Evolutionary conservation across 1,140 invertebrate genomes (phyloP), one percentile per base, ranked within the genome.

Genomic region (Camponotus floridanus): DNA sequence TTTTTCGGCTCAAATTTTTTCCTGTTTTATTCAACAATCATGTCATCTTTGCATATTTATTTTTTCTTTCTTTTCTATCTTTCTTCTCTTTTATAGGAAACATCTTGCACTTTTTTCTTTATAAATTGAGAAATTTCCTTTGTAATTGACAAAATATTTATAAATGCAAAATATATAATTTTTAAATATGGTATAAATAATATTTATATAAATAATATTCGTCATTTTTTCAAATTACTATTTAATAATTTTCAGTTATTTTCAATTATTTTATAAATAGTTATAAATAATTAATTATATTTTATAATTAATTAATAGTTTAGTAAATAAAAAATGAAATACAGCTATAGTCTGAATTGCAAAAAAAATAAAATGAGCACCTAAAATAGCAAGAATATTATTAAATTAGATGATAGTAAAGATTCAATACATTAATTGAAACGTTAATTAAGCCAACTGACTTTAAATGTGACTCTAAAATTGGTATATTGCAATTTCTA

Each of bases 191-290:
- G 36, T 7, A 31, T 26, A 26, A 26, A 26, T 26, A 26, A 26
- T 31, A 3, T 39, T 11, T 33, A 51, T 33, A 39, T 26, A 39
- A 18, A 51, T 5, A 4, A 4, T 15, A 51, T 18, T 51, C 1
- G 15, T 51, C 0, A 51, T 36, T 21, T 62, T n/a, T 65, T 65
- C 18, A 21, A 71, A 73, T 9, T n/a, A 15, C n/a, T 45, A 68
- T 11, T 13, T 48, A 13, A 55, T 73, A 51, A 73, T 33, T 55
- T 51, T 51, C 11, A 73, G 33, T 55, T 73, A 13, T 55, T 51
- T 55, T 51, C n/a, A 21, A 51, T 31, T 71, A 15, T 71, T 51
- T 70, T 51, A 71, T 9, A 55, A 31, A 48, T 71, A 71, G 55
- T 31, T 71, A 71, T 7, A 26, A 26, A 26, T 26, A 26, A 26